A percentile compares a stretch with the other conserved stretches of the same genome.
Conservation (phyloP, 2,888 invertebrate genomes). For the Eupithecia abbreviata region DNA sequence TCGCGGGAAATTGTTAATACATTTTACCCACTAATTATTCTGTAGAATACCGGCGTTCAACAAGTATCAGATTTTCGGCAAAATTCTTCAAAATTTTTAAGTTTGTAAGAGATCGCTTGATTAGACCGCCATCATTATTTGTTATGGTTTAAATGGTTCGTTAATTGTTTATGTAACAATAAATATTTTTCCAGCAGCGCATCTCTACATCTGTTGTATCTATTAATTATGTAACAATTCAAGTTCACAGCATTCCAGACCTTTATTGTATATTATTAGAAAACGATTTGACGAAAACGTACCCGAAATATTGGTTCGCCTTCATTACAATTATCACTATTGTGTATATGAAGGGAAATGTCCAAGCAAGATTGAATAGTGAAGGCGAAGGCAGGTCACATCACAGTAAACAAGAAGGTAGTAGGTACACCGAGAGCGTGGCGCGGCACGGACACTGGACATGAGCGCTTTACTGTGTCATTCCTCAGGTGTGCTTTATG, state of each 20-base stretch:
- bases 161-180: no score
- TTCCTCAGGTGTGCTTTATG: not conserved
- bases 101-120: not conserved
- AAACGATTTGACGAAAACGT: slow-evolving; percentile 5
- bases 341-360: not conserved
- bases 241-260: not conserved
- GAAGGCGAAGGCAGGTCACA: not conserved
- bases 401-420: not conserved
- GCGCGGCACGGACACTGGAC: not conserved
- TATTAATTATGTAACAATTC: not conserved
- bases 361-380: not conserved
- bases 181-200: no score
- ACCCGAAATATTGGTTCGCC: slow-evolving; percentile 21
- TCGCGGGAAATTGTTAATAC: not conserved
- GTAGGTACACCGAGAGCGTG: not conserved
- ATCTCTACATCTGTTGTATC: no score
- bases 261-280: not conserved
- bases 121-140: not conserved
- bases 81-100: not conserved
- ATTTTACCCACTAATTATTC: not conserved
- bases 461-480: not conserved
- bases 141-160: not conserved
- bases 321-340: slow-evolving; percentile 20
- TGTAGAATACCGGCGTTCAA: not conserved
- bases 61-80: not conserved